A percentile compares a stretch with the other conserved stretches of the same genome.
phyloP scores from a whole-genome alignment of 2,113 vertebrate genomes.

The Sitta europaea region DNA sequence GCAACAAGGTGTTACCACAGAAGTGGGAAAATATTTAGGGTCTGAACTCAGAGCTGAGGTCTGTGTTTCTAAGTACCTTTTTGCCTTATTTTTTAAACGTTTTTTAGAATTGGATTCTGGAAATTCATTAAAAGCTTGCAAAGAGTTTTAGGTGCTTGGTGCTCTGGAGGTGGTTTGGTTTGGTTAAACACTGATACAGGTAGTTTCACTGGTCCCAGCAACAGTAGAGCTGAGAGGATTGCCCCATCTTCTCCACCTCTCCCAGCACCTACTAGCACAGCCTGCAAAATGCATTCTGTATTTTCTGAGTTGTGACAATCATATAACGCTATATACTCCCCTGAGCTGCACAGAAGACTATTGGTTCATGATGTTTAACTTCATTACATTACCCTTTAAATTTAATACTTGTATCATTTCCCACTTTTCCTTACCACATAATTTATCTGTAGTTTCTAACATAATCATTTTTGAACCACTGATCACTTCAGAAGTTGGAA shows the following conservation, averaged over 20 bases:
- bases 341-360: not conserved
- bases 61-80: not conserved
- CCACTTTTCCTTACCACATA: not conserved
- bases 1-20: not conserved
- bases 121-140: not conserved
- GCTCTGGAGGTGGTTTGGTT: not conserved
- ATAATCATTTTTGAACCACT: not conserved
- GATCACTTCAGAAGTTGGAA: not conserved
- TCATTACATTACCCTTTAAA: not conserved
- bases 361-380: not conserved
- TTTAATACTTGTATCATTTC: not conserved
- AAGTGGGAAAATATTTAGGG: not conserved
- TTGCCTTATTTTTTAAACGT: not conserved
- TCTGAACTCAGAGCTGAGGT: not conserved
- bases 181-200: not conserved
- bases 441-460: not conserved
- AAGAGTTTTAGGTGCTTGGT: not conserved
- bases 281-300: not conserved
- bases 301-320: not conserved
- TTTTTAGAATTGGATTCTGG: not conserved
- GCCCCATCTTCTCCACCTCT: not conserved
- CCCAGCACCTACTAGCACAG: not conserved
- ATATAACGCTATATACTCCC: not conserved
- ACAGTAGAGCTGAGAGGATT: not conserved
- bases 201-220: not conserved